Evolutionary conservation across 2,888 invertebrate genomes (phyloP), one percentile per base, ranked within the genome.

Genomic region (Dolichomitus sp.): DNA sequence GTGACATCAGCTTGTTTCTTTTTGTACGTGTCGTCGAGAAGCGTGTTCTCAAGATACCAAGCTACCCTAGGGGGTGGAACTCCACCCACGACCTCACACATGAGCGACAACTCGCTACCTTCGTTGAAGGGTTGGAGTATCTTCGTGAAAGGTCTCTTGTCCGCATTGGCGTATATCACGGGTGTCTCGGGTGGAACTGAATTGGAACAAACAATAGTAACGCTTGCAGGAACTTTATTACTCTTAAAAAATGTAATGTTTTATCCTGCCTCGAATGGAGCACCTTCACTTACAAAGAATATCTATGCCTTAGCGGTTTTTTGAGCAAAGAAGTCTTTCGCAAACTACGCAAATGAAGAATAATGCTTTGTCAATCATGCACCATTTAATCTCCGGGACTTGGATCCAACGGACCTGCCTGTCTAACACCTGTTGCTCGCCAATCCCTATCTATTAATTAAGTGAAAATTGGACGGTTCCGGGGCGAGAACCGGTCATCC

Each of bases 11-110:
- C 96, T 84, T 96, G 96, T 87, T 96, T 96, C 86, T 95, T 95
- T 87, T 96, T 96, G 40, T 96, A 96, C 83, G 96, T 95, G 86
- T 96, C 97, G 86, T 97, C 97, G 63, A 96, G 95, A 50, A 97
- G 94, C 86, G 96, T 95, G 66, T 95, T 95, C 87, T 96, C 96
- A 91, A 97, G 95, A 88, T 97, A 95, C 97, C 97, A 98, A 84
- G 96, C 96, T 27, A 98, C 97, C 12, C 96, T 96, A 1, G 97
- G 97, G 5, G 96, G 95, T 57, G 97, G 97, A 7, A 96, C 96
- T 4, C 92, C 92, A 23, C 92, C 92, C 52, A 85, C 85, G 33
- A 91, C 91, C 72, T 93, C 91, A 84, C 92, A 92, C 48, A 88
- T 80, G 54, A 92, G 84, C 42, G 85, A 86, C 84, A 92, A 78